Conservation (phyloP, 2,888 invertebrate genomes). For the Lochmaea crataegi region DNA sequence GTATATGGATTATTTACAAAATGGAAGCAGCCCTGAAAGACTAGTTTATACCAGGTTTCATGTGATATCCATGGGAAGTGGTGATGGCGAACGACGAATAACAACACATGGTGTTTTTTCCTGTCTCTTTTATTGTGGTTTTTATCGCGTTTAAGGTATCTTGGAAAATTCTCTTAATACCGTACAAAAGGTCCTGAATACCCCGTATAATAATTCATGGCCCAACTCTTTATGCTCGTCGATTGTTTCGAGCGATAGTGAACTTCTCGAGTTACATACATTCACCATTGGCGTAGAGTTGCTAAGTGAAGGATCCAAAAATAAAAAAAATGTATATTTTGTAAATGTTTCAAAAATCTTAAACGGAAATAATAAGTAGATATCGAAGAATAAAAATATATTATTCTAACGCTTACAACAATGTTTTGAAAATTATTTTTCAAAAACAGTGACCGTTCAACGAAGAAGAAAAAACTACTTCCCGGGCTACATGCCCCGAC, state of each 20-base stretch:
- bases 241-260: constrained; percentile 55
- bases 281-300: constrained; percentile 46
- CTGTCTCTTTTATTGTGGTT: constrained; percentile 36
- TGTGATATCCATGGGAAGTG: constrained; percentile 51
- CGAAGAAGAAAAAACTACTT: too few species aligned
- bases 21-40: neutral
- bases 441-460: too few species aligned
- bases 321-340: too few species aligned
- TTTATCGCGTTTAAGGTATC: constrained; percentile 46
- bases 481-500: too few species aligned
- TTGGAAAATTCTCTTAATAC: constrained; percentile 44
- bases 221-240: constrained; percentile 48
- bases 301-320: too few species aligned
- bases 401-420: too few species aligned
- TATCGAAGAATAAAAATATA: too few species aligned
- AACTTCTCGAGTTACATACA: constrained; percentile 55
- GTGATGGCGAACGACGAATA: constrained; percentile 25
- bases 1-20: neutral
- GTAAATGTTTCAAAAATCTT: too few species aligned
- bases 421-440: too few species aligned
- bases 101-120: constrained; percentile 40
- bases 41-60: constrained; percentile 32
- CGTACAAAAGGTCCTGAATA: constrained; percentile 44
- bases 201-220: constrained; percentile 46
- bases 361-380: too few species aligned